Evolutionary conservation across 1,140 invertebrate genomes (phyloP).

Genomic region (Halesus radiatus): DNA sequence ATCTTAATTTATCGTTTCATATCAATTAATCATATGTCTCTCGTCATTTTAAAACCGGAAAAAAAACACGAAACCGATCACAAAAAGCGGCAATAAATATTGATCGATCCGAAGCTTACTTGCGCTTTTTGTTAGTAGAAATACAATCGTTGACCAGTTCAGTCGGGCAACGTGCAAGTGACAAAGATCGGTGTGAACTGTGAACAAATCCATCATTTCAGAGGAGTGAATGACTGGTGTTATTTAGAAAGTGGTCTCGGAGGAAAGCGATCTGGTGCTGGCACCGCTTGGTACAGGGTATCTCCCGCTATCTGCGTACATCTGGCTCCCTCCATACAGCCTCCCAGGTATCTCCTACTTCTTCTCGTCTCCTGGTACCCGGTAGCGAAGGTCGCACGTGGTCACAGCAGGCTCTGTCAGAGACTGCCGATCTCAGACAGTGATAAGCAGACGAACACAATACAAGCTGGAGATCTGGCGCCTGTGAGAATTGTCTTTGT

Average conservation of each 20-base stretch:
- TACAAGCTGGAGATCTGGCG: background rate
- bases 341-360: background rate
- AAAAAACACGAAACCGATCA: background rate
- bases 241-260: constrained; percentile 34
- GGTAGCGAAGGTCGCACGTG: constrained; percentile 19
- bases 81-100: background rate
- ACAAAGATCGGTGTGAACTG: constrained; percentile 34
- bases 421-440: background rate
- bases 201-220: constrained; percentile 25
- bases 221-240: constrained; percentile 28
- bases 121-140: too few relatives aligned
- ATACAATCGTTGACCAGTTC: background rate
- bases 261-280: constrained; percentile 26
- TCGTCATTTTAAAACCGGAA: background rate
- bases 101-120: too few relatives aligned
- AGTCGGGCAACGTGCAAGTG: constrained; percentile 17
- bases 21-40: background rate
- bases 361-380: background rate
- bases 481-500: background rate
- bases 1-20: background rate
- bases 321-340: background rate
- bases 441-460: background rate
- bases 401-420: background rate
- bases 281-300: background rate
- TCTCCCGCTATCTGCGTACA: constrained; percentile 8